Conservation (phyloP, 2,888 invertebrate genomes). For the Cantharis flavilabris region DNA sequence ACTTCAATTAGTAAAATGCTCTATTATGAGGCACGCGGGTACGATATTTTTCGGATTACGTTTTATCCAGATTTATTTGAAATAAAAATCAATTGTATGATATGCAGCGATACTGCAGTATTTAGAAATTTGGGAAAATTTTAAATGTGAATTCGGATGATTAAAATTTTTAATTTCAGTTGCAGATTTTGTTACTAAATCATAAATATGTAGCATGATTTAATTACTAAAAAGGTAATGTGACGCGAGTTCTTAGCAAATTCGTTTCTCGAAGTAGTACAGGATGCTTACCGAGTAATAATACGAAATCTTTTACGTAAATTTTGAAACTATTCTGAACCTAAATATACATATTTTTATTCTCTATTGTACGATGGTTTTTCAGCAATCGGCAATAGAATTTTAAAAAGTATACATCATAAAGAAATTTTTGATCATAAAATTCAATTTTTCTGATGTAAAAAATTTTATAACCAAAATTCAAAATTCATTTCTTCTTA, state of each 20-base stretch:
- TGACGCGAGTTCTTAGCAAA: background rate
- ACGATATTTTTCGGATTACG: background rate
- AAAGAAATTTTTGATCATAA: background rate
- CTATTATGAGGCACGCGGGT: background rate
- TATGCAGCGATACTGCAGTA: background rate
- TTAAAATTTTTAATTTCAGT: background rate
- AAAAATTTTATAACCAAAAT: too few species aligned
- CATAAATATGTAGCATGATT: too few species aligned
- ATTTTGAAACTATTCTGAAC: too few species aligned
- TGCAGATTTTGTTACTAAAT: background rate
- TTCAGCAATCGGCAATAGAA: background rate
- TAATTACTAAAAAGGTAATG: too few species aligned
- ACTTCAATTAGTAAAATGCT: background rate
- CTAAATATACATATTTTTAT: too few species aligned
- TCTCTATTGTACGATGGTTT: too few species aligned
- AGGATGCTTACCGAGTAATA: too few species aligned
- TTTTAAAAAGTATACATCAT: background rate
- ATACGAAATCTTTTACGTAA: too few species aligned
- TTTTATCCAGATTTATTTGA: background rate
- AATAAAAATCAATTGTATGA: background rate
- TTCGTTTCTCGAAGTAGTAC: background rate
- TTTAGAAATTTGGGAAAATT: background rate
- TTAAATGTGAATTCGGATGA: background rate
- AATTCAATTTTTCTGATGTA: background rate
- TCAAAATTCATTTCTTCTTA: too few species aligned